Conservation (phyloP, 2,888 invertebrate genomes). For the Leucozona laternaria region DNA sequence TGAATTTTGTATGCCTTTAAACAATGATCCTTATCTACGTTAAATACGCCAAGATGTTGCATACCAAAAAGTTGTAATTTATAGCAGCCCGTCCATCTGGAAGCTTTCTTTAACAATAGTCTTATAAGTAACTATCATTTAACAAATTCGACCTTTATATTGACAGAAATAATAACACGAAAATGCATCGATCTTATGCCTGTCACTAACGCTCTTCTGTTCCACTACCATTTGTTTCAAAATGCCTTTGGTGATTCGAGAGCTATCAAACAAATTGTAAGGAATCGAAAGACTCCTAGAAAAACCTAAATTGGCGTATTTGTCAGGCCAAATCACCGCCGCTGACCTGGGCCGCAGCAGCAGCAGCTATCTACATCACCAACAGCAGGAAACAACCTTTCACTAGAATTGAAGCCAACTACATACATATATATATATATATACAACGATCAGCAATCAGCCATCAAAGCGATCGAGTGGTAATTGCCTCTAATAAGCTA, state of each 20-base stretch:
- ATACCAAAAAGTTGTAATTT: too few relatives aligned
- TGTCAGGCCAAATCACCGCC: constrained; percentile 64
- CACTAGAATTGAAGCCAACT: constrained; percentile 59
- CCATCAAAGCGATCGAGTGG: constrained; percentile 67
- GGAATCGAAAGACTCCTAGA: constrained; percentile 28
- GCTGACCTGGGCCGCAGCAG: constrained; percentile 32
- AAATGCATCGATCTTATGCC: constrained; percentile 33
- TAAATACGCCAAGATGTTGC: too few relatives aligned
- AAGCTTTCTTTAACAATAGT: too few relatives aligned
- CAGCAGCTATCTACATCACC: not conserved
- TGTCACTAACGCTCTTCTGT: constrained; percentile 58
- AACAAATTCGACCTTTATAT: not conserved
- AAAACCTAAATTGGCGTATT: constrained; percentile 49
- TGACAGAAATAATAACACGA: not conserved
- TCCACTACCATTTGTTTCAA: constrained; percentile 48
- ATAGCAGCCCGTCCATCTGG: too few relatives aligned
- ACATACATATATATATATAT: too few relatives aligned
- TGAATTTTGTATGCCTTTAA: too few relatives aligned
- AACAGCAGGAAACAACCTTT: constrained; percentile 56
- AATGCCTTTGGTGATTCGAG: constrained; percentile 16
- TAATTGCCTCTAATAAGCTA: constrained; percentile 74
- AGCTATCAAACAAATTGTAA: constrained; percentile 24
- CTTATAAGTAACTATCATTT: too few relatives aligned
- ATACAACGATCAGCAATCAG: constrained; percentile 52
- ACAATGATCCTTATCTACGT: too few relatives aligned